A percentile compares a stretch with the other conserved stretches of the same genome.
Conservation (phyloP, 2,888 invertebrate species). For the Notodonta ziczac region DNA sequence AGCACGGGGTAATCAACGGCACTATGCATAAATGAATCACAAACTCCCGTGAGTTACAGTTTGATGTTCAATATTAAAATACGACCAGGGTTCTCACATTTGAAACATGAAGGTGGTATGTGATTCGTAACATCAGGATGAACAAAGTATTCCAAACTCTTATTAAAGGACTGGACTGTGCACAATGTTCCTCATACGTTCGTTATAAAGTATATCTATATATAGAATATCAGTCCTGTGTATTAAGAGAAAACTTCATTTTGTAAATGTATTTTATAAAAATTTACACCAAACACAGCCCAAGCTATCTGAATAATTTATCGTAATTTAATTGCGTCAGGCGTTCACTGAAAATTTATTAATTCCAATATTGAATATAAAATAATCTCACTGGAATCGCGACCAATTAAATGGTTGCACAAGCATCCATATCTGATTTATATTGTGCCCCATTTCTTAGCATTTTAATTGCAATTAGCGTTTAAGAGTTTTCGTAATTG, state of each 20-base stretch:
- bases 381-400: conserved; percentile 51
- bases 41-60: conserved; percentile 58
- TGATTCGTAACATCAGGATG: not conserved
- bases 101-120: too few relatives aligned
- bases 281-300: not conserved
- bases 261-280: not conserved
- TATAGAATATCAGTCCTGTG: too few relatives aligned
- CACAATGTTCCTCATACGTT: too few relatives aligned
- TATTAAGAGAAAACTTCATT: too few relatives aligned
- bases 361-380: conserved; percentile 45
- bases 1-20: conserved; percentile 54
- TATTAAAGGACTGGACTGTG: too few relatives aligned
- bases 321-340: conserved; percentile 29
- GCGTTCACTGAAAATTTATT: conserved; percentile 43
- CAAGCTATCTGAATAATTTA: conserved; percentile 35
- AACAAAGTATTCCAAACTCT: too few relatives aligned
- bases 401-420: conserved; percentile 56
- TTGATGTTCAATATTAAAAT: not conserved
- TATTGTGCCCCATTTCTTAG: conserved; percentile 50
- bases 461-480: conserved; percentile 51
- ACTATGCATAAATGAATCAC: conserved; percentile 73
- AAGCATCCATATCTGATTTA: conserved; percentile 60
- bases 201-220: too few relatives aligned
- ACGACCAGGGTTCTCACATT: too few relatives aligned
- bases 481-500: conserved; percentile 43